Base-by-base conservation (phyloP, 1,140 invertebrate species). In the Zeugodacus cucurbitae region DNA sequence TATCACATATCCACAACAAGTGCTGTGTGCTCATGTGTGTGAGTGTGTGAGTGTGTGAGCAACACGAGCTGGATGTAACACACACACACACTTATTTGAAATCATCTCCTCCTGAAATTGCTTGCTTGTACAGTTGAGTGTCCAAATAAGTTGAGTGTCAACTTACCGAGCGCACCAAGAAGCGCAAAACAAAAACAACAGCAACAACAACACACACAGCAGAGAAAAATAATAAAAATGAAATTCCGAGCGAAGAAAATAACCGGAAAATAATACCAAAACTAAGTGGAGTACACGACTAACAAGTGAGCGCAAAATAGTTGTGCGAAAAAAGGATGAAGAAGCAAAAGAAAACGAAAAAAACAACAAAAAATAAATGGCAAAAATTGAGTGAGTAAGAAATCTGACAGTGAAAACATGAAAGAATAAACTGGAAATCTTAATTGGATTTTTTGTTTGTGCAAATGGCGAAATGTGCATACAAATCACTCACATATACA, bases 71-170 rank as follows among this genome's bases (percentile, higher is more conserved):
- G 2, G n/a, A 26, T 22, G 3, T 22, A 37, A 10, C 22, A 62
- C 58, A 62, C 22, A 26, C 58, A 62, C 1, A 62, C 2, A 57
- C 2, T 6, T 10, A 62, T n/a, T 0, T 26, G 14, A 11, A 54
- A 54, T 17, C 26, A 4, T 62, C 58, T 26, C 22, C 26, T 48
- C 17, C 37, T 22, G 41, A 82, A 82, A 82, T 82, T 82, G 37
- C 74, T 82, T 82, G 74, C 74, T 82, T 82, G n/a, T 54, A 82
- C 41, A 82, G 74, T 82, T 82, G 74, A 82, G 37, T 82, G 74
- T 82, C 74, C 67, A 74, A 74, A 74, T 74, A 74, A 82, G 74
- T 82, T 82, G 74, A 82, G 74, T 82, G 74, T 82, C 74, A 82
- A 82, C 41, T 82, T 82, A 82, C 74, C 41, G 11, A 29, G 34